Evolutionary conservation across 2,888 invertebrate genomes (phyloP).

Genomic region (Hydrotaea diabolus): DNA sequence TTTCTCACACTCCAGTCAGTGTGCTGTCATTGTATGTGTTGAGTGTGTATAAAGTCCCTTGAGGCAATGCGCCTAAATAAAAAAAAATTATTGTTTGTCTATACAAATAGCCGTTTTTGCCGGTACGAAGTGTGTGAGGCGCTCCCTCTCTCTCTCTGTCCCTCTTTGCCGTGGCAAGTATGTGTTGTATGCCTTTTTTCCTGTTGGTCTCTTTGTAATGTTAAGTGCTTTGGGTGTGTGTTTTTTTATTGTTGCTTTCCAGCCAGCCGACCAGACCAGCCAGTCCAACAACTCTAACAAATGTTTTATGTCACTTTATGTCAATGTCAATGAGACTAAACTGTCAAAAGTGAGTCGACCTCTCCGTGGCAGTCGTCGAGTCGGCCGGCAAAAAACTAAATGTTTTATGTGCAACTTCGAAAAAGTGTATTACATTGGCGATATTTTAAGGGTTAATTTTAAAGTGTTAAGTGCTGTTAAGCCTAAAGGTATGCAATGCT

Average conservation of each 20-base stretch:
- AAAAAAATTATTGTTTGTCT: conserved; percentile 57
- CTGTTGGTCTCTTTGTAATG: neutral
- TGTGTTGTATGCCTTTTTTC: neutral
- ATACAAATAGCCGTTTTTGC: conserved; percentile 49
- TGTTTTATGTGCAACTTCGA: neutral
- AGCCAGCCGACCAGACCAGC: neutral
- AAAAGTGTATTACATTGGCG: neutral
- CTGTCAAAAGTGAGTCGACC: conserved; percentile 17
- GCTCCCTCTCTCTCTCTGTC: neutral
- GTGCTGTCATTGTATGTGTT: neutral
- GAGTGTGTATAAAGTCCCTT: conserved; percentile 71
- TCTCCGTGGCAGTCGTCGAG: neutral
- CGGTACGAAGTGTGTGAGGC: neutral
- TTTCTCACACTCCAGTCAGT: neutral
- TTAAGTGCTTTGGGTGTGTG: conserved; percentile 21
- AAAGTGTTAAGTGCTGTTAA: conserved; percentile 16
- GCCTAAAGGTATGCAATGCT: neutral
- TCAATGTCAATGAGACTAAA: conserved; percentile 58
- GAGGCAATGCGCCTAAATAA: conserved; percentile 71
- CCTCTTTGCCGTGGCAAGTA: too few relatives aligned
- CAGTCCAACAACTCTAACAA: conserved; percentile 40
- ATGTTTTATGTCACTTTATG: conserved; percentile 63
- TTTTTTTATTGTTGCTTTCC: conserved; percentile 26
- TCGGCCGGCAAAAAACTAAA: neutral
- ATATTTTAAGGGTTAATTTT: neutral